phyloP scores from a whole-genome alignment of 2,888 invertebrate genomes.

The Palloptera scutellata region DNA sequence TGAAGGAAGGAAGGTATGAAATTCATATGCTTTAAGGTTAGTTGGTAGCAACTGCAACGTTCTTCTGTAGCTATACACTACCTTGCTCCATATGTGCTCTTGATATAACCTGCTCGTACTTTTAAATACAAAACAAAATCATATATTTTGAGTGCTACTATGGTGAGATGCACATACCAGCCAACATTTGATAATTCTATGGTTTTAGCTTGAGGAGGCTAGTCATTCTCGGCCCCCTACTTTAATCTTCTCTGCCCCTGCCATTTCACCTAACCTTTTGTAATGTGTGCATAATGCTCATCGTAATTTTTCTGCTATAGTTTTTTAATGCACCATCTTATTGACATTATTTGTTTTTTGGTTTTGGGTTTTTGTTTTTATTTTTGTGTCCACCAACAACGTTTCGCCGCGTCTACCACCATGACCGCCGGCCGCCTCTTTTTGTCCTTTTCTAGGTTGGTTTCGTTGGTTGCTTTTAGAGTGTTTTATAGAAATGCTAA shows the following conservation, averaged over 20 bases:
- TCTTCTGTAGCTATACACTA: too few relatives aligned
- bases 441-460: too few relatives aligned
- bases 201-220: slow-evolving; percentile 19
- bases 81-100: too few relatives aligned
- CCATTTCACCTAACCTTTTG: too few relatives aligned
- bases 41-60: too few relatives aligned
- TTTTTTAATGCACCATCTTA: slow-evolving; percentile 26
- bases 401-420: too few relatives aligned
- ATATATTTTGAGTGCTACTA: slow-evolving; percentile 48
- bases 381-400: not conserved
- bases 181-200: not conserved
- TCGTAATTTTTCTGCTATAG: slow-evolving; percentile 59
- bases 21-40: too few relatives aligned
- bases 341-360: slow-evolving; percentile 29
- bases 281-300: slow-evolving; percentile 59
- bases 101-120: too few relatives aligned
- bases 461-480: not conserved
- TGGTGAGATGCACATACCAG: too few relatives aligned
- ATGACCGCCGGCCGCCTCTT: too few relatives aligned
- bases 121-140: slow-evolving; percentile 38
- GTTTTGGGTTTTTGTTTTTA: slow-evolving; percentile 19
- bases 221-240: not conserved
- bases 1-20: too few relatives aligned
- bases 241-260: not conserved
- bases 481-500: not conserved